Evolutionary conservation across 2,113 vertebrate genomes (phyloP).

Genomic region (Tringa solitaria): DNA sequence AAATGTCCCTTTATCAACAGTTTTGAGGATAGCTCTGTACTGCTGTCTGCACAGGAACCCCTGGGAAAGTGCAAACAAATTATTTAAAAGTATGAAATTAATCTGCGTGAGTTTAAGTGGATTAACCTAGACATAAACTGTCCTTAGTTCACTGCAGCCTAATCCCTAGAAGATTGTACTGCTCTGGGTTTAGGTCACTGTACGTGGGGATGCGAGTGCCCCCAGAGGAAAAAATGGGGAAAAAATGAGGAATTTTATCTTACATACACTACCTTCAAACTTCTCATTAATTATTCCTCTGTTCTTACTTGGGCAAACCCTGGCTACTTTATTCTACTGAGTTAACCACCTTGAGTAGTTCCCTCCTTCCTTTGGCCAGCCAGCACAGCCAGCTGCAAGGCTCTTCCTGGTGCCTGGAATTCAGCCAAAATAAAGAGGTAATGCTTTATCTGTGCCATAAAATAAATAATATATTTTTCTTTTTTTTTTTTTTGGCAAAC

Average conservation of each 20-base stretch:
- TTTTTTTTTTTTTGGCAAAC: background rate
- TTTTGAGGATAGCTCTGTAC: background rate
- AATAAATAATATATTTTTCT: background rate
- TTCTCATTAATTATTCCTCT: background rate
- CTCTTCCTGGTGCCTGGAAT: background rate
- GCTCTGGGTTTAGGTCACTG: background rate
- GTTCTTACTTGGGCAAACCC: background rate
- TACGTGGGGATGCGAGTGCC: background rate
- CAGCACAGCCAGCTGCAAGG: background rate
- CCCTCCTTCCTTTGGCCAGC: background rate
- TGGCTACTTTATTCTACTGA: background rate
- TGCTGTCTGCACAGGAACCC: background rate
- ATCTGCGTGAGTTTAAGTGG: background rate
- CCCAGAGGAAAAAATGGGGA: fast-evolving
- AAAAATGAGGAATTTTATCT: background rate
- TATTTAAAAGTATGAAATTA: background rate
- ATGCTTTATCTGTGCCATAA: background rate
- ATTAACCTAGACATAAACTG: background rate
- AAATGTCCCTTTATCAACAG: fast-evolving
- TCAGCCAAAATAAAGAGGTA: background rate
- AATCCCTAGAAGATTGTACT: background rate
- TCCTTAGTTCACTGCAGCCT: background rate
- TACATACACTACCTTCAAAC: background rate
- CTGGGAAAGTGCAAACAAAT: background rate
- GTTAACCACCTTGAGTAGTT: fast-evolving